A percentile compares a stretch with the other conserved stretches of the same genome.
Conservation (phyloP, 2,888 invertebrate genomes). For the Macrophya annulata region DNA sequence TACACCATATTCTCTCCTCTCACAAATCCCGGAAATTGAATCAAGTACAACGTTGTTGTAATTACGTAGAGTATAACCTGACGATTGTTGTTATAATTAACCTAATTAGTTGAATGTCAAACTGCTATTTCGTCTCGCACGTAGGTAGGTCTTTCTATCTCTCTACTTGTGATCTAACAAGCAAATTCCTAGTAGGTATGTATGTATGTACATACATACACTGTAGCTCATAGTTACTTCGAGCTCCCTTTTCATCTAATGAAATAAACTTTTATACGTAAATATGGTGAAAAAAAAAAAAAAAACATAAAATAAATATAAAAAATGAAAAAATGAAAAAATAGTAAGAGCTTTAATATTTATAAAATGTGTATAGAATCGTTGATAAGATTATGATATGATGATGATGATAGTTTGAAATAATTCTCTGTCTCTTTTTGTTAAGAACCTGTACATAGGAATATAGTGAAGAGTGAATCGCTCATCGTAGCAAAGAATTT, state of each 20-base stretch:
- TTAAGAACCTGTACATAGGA: neutral
- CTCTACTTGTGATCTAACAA: neutral
- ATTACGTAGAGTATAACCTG: conserved; percentile 1
- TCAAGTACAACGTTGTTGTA: conserved; percentile 11
- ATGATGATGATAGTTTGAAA: neutral
- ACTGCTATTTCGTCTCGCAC: neutral
- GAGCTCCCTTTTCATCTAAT: neutral
- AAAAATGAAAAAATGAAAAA: no score
- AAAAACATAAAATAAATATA: no score
- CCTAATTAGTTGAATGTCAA: conserved; percentile 39
- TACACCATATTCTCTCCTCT: neutral
- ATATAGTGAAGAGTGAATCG: conserved; percentile 37
- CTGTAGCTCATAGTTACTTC: neutral
- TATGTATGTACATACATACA: no score
- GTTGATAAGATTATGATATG: conserved; percentile 5
- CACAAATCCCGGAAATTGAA: neutral
- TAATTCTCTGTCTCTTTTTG: conserved; percentile 5
- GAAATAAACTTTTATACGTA: neutral
- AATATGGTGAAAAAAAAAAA: neutral
- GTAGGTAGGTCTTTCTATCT: neutral
- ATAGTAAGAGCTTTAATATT: neutral
- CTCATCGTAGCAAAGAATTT: conserved; percentile 55
- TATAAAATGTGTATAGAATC: neutral
- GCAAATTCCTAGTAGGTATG: neutral
- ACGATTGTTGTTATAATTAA: conserved; percentile 30